These are phyloP conservation scores for Platycercus adscitus DNA, from an alignment of 2,113 vertebrate genomes.

Conservation along the genomic window DNA sequence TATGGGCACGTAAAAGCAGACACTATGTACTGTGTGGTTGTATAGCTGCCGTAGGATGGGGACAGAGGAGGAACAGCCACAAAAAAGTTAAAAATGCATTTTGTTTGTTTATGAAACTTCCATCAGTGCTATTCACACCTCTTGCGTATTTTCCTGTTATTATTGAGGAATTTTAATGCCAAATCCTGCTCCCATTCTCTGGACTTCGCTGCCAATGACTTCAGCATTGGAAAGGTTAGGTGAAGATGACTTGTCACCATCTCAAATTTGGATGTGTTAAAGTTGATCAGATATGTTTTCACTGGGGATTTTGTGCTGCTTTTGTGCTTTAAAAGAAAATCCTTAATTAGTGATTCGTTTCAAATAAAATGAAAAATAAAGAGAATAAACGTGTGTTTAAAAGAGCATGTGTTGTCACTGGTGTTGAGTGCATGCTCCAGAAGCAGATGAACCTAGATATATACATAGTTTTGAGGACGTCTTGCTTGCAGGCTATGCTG, in stretches of 20 bases:
- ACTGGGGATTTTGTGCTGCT: neutral
- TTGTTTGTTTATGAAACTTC: neutral
- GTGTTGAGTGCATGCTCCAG: neutral
- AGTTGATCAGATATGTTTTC: neutral
- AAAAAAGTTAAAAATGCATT: neutral
- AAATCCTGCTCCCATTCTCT: neutral
- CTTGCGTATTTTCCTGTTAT: neutral
- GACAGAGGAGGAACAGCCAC: neutral
- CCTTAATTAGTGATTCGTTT: neutral
- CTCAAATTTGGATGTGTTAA: neutral
- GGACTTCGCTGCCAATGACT: neutral
- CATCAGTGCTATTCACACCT: neutral
- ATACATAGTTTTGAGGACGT: neutral
- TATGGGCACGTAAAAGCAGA: neutral
- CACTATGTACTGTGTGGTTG: neutral
- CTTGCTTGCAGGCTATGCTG: neutral
- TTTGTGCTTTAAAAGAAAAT: neutral
- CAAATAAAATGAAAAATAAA: neutral
- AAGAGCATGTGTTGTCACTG: neutral
- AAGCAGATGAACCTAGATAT: accelerated
- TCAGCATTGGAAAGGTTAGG: neutral
- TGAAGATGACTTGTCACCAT: neutral
- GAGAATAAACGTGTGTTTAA: neutral
- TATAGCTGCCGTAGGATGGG: neutral
- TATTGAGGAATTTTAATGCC: neutral